Evolutionary conservation across 2,888 invertebrate genomes (phyloP), one percentile per base, ranked within the genome.

Genomic region (Cheilosia vernalis): DNA sequence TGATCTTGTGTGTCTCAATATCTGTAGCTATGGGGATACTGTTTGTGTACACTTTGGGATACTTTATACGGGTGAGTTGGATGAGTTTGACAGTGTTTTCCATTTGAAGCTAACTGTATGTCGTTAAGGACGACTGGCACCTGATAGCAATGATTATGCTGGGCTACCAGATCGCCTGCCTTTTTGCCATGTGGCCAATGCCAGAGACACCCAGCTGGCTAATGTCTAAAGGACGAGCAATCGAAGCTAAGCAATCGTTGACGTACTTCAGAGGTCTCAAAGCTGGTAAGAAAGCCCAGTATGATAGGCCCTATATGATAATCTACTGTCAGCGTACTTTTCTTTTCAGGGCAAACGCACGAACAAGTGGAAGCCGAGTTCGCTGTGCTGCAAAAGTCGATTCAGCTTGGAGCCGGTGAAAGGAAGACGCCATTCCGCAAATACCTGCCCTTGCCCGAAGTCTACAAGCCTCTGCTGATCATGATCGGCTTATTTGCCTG

Each of bases 141-240:
- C 70, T 92, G 30, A 90, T 92, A 21, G 90, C 90, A 19, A 64
- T 90, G 13, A 89, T 92, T 19, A 89, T 90, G 55, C 89, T 90
- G 78, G 89, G 88, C 0, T 91, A 91, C 87, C 91, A 92, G 80
- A 77, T 91, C 13, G 58, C 89, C 2, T 88, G 91, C 0, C 44
- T 91, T 15, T 76, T 94, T 0, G 89, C 94, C 19, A 90, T 95
- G 10, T 90, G 93, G 6, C 90, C 94, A 4, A 91, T 94, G 9
- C 95, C 95, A 0, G 96, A 96, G 90, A 94, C 95, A 47, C 96
- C 95, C 0, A 93, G 93, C 4, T 96, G 95, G 95, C 89, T 96
- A 42, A 93, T 95, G 5, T 93, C 94, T 2, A 94, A 94, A 88
- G 94, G 94, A 4, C 92, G 93, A 47, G 89, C 93, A 0, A 93